These are phyloP conservation scores for Drosophila ezoana DNA, from an alignment of 2,888 invertebrate genomes.

Conservation along the genomic window DNA sequence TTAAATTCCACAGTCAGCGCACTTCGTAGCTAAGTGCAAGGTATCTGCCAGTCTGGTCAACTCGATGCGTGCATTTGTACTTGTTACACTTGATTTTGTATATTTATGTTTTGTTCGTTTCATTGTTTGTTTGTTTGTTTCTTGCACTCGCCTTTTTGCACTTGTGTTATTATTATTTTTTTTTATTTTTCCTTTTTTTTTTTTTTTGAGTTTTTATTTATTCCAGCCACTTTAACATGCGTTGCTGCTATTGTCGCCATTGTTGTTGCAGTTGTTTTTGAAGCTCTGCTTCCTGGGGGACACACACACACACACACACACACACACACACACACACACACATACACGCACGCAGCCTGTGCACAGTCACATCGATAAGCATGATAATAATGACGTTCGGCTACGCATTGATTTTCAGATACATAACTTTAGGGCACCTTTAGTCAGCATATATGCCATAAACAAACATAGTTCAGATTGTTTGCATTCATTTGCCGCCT, in stretches of 20 bases:
- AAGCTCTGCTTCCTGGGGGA: conserved; percentile 13
- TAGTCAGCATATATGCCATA: conserved; percentile 1
- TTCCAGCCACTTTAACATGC: conserved; percentile 61
- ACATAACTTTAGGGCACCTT: conserved; percentile 39
- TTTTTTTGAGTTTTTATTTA: conserved; percentile 41
- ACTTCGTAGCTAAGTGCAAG: not conserved
- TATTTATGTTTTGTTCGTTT: conserved; percentile 28
- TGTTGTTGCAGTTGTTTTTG: conserved; percentile 23
- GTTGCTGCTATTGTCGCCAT: conserved; percentile 21
- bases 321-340: conserved; percentile 5
- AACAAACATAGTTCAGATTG: not conserved
- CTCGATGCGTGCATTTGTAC: not conserved
- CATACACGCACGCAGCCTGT: not conserved
- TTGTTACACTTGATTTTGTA: conserved; percentile 46
- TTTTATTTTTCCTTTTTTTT: conserved; percentile 18
- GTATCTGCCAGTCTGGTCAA: conserved; percentile 17
- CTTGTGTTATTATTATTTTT: conserved; percentile 20
- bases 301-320: conserved; percentile 6
- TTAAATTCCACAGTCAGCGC: not conserved
- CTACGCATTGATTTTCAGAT: conserved; percentile 16
- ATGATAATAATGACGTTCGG: conserved; percentile 36
- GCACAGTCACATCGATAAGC: conserved; percentile 40
- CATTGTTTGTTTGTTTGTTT: conserved; percentile 51
- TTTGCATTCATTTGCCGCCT: conserved; percentile 42
- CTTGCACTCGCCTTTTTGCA: conserved; percentile 69